phyloP scores from a whole-genome alignment of 1,140 invertebrate species.

The Trichogramma pretiosum region DNA sequence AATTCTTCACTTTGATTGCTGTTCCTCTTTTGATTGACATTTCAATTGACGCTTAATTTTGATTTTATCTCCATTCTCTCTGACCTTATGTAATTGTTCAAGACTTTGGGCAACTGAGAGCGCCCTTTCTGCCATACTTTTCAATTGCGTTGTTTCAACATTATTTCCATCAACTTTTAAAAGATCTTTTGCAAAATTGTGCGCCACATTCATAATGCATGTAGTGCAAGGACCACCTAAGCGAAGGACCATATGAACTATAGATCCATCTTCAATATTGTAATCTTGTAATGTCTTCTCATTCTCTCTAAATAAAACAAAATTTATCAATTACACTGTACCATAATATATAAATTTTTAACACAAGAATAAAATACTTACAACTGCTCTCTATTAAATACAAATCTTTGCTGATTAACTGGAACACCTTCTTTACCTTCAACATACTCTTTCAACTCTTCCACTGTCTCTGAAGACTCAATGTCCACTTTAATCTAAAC shows the following conservation, averaged over 20 bases:
- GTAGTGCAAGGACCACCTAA: no score
- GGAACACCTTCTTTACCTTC: constrained; percentile 99
- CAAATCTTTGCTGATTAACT: constrained; percentile 95
- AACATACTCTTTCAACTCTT: constrained; percentile 97
- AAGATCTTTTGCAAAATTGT: no score
- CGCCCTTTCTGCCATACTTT: no score
- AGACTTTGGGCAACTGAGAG: no score
- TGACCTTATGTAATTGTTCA: no score
- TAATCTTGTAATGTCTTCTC: constrained; percentile 99
- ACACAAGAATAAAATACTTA: constrained; percentile 46
- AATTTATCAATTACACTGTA: neutral
- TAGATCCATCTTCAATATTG: constrained; percentile 98
- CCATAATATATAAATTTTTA: neutral
- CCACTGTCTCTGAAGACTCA: constrained; percentile 99
- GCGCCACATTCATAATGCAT: no score
- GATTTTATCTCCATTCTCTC: no score
- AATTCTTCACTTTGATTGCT: no score
- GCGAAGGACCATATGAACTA: constrained; percentile 97
- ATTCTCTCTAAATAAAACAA: constrained; percentile 85
- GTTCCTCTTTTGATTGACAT: no score
- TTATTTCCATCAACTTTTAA: no score
- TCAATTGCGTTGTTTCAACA: no score
- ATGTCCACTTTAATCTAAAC: constrained; percentile 95
- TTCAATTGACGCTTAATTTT: no score
- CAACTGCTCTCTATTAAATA: constrained; percentile 99